Percentiles rank a stretch among this genome's conserved stretches.
Evolutionary conservation across 1,140 invertebrate species (phyloP).

Genomic region (Procambarus clarkii): DNA sequence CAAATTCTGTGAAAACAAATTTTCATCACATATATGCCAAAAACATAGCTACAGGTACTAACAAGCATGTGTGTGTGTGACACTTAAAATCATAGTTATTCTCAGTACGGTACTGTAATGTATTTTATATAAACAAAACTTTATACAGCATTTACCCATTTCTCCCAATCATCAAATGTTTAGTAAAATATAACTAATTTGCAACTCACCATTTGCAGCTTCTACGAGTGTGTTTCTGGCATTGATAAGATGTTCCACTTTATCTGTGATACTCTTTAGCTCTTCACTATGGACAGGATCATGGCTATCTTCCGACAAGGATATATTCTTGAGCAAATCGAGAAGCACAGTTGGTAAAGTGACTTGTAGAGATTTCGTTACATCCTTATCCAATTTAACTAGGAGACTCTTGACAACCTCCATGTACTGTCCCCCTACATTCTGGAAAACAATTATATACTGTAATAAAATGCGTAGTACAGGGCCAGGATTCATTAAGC

Average conservation of each 20-base stretch:
- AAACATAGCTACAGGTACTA: no score
- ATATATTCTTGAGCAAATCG: background rate
- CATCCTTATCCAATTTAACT: background rate
- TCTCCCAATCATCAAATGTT: background rate
- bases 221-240: constrained; percentile 38
- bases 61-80: no score
- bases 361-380: background rate
- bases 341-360: background rate
- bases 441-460: background rate
- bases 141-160: background rate
- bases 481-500: background rate
- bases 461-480: background rate
- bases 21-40: no score
- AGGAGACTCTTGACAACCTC: background rate
- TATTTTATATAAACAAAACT: background rate
- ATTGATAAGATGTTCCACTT: constrained; percentile 40
- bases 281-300: background rate
- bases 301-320: background rate
- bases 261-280: constrained; percentile 21
- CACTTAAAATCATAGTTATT: no score
- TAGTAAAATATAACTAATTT: background rate
- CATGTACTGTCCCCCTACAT: constrained; percentile 26
- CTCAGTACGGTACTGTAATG: no score
- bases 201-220: constrained; percentile 44
- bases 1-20: constrained; percentile 33